Evolutionary conservation across 2,113 vertebrate species (phyloP), one percentile per base, ranked within the genome.

Genomic region (Burhinus oedicnemus): DNA sequence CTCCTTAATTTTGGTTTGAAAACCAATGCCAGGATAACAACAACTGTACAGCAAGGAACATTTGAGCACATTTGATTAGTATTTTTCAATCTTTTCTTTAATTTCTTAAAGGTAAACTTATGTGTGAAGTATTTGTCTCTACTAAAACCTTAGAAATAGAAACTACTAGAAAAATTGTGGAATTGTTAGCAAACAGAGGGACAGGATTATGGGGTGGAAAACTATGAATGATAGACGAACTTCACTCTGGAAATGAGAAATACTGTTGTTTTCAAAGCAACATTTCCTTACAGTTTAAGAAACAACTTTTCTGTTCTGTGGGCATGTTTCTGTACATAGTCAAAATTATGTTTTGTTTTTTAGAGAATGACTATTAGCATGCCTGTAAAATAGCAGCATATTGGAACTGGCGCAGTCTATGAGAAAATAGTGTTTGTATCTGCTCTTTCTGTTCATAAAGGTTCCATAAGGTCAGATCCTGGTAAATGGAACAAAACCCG

Each of bases 401-500:
- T 40, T 83, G n/a, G 44, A 84, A 91, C 9, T 27, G 82, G 68
- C 68, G 66, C 52, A 26, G 70, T 72, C 66, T 79, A 34, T 76
- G 93, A 54, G 75, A 91, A 97, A 90, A 89, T 16, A 77, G 62
- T 62, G 34, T 87, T 96, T 95, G 44, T 90, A 77, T 82, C 86
- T 95, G 38, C 34, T 96, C 76, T 95, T 96, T 96, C 79, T 62
- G 42, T 70, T 87, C 70, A 34, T 79, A 62, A 91, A 57, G 64
- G 20, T 93, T 83, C 69, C 32, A 23, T 29, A 55, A 49, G 71
- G 57, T 94, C 71, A 84, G 36, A 66, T 90, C 29, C 65, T 76
- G 58, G 70, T 79, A 97, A 91, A 89, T 88, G 60, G 60, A 97
- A 95, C 71, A 94, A 96, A 94, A 91, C 64, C 61, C 34, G 14